These are phyloP conservation scores for Rhopalosiphum maidis DNA, from an alignment of 1,140 invertebrate species.

Conservation along the genomic window DNA sequence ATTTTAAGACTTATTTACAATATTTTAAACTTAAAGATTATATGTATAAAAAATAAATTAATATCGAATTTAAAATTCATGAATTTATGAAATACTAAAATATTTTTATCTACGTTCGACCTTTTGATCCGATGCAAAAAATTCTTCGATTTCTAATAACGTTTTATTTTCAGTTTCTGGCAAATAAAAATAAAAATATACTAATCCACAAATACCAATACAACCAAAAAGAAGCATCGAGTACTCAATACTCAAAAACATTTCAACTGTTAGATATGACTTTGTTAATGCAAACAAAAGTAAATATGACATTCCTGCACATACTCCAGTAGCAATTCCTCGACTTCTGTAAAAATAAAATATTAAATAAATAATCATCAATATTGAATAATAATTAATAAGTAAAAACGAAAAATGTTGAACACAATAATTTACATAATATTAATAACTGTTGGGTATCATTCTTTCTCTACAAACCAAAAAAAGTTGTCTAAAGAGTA, in stretches of 20 bases:
- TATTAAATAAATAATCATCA: background rate
- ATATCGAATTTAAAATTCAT: too few species aligned
- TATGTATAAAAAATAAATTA: background rate
- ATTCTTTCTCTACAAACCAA: too few species aligned
- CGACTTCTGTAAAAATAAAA: slow-evolving; percentile 59
- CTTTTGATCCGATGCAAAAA: slow-evolving; percentile 43
- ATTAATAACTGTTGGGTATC: too few species aligned
- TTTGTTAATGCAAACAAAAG: slow-evolving; percentile 60
- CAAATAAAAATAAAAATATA: slow-evolving; percentile 60
- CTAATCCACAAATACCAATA: slow-evolving; percentile 58
- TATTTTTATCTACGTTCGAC: background rate
- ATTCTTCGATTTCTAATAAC: slow-evolving; percentile 59
- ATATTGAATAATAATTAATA: background rate
- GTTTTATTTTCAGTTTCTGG: slow-evolving; percentile 61
- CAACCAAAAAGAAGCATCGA: slow-evolving; percentile 58
- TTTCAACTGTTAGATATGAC: slow-evolving; percentile 58
- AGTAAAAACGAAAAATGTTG: background rate
- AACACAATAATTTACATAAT: background rate
- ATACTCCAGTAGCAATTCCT: slow-evolving; percentile 59
- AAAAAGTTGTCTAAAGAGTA: too few species aligned
- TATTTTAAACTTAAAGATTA: background rate
- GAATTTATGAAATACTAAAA: too few species aligned
- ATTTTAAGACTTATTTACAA: too few species aligned
- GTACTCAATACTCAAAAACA: slow-evolving; percentile 55
- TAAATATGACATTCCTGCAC: slow-evolving; percentile 58